Evolutionary conservation across 2,113 vertebrate genomes (phyloP).

Genomic region (Phrynocephalus versicolor): DNA sequence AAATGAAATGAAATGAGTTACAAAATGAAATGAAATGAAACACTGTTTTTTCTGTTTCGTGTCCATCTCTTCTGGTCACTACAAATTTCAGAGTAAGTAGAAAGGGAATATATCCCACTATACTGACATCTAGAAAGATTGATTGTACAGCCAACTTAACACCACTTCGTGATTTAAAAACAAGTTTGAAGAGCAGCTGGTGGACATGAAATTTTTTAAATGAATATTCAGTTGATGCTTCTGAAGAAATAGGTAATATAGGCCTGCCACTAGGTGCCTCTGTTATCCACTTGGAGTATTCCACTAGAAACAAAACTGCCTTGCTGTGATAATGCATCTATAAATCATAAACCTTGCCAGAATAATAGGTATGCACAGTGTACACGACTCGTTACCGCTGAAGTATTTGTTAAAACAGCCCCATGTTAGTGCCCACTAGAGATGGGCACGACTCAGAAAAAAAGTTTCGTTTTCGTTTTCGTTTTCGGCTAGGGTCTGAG

Average conservation of each 20-base stretch:
- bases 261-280: slow-evolving; percentile 19
- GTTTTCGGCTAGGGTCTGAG: too few species aligned
- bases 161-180: background rate
- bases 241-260: background rate
- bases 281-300: background rate
- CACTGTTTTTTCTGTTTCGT: too few species aligned
- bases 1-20: too few species aligned
- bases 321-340: background rate
- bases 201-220: background rate
- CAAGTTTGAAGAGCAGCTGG: background rate
- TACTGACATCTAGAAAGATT: background rate
- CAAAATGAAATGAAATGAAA: too few species aligned
- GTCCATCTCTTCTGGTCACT: too few species aligned
- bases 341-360: background rate
- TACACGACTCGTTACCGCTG: background rate
- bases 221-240: background rate
- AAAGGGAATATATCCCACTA: too few species aligned
- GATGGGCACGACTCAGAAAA: too few species aligned
- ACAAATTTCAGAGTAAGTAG: too few species aligned
- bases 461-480: too few species aligned
- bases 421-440: background rate
- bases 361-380: background rate
- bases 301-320: too few species aligned
- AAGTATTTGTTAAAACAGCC: background rate
- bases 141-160: background rate